A percentile compares a stretch with the other conserved stretches of the same genome.
These are phyloP conservation scores for Atta colombica DNA, from an alignment of 1,140 invertebrate genomes.

Conservation along the genomic window DNA sequence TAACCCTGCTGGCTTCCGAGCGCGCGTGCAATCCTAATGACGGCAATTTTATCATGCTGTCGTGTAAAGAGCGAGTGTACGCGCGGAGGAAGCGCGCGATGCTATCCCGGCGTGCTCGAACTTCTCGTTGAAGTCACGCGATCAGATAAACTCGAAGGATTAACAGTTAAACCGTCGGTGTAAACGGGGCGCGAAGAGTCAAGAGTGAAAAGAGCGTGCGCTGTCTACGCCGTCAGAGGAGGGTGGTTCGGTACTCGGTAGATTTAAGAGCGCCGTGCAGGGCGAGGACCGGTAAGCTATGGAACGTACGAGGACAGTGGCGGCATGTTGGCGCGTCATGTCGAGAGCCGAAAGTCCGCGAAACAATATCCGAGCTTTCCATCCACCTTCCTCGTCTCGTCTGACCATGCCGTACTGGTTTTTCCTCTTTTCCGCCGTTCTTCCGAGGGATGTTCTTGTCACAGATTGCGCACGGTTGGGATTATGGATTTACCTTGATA, in stretches of 20 bases:
- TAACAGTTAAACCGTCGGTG: conserved; percentile 78
- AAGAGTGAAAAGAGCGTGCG: conserved; percentile 35
- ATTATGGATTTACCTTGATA: conserved; percentile 65
- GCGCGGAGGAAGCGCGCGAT: conserved; percentile 53
- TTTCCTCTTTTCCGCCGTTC: conserved; percentile 53
- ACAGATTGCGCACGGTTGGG: conserved; percentile 55
- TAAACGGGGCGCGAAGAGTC: conserved; percentile 69
- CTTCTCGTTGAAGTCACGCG: conserved; percentile 79
- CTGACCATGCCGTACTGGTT: conserved; percentile 11
- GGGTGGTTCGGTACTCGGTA: neutral
- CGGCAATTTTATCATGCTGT: conserved; percentile 75
- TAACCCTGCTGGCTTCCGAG: conserved; percentile 39
- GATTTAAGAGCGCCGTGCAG: conserved; percentile 19
- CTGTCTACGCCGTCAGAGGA: neutral
- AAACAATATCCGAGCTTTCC: conserved; percentile 74
- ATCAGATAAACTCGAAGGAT: conserved; percentile 80
- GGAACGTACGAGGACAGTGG: conserved; percentile 39
- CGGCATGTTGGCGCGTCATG: conserved; percentile 73
- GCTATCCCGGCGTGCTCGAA: conserved; percentile 68
- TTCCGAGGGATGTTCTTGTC: conserved; percentile 54
- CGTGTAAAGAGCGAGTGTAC: conserved; percentile 69
- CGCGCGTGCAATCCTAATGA: conserved; percentile 66
- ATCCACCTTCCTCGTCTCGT: neutral
- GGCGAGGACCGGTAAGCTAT: neutral
- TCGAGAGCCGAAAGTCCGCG: conserved; percentile 74